Percentiles rank a stretch among this genome's conserved stretches.
phyloP scores from a whole-genome alignment of 2,888 invertebrate species.

The Nemotelus pantherinus region DNA sequence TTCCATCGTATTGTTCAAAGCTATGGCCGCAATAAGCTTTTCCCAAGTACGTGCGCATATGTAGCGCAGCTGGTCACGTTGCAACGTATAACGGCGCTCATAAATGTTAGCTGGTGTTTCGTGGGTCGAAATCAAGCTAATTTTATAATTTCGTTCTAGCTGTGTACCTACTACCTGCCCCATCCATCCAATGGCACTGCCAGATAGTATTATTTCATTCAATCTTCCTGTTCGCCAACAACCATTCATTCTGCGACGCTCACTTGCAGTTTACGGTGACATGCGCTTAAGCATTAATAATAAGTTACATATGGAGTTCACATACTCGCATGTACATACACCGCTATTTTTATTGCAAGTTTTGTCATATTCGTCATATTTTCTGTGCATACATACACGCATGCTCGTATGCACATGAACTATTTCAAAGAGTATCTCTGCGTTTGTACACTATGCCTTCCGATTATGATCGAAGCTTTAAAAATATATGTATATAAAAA shows the following conservation, averaged over 20 bases:
- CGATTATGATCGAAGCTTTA: neutral
- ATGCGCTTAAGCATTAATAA: constrained; percentile 27
- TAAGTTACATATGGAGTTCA: neutral
- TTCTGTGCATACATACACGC: neutral
- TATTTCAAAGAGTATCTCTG: neutral
- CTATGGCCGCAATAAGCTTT: constrained; percentile 10
- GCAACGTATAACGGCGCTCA: constrained; percentile 44
- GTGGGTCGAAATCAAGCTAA: neutral
- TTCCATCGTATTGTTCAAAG: constrained; percentile 11
- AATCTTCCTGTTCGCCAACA: neutral
- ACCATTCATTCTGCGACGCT: neutral
- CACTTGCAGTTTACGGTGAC: neutral
- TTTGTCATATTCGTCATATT: neutral
- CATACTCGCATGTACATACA: neutral
- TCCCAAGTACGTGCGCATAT: constrained; percentile 31
- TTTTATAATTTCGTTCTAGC: neutral
- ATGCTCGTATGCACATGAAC: neutral
- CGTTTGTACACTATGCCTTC: neutral
- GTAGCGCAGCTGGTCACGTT: constrained; percentile 26
- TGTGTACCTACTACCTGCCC: neutral
- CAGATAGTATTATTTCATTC: constrained; percentile 4
- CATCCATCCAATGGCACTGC: constrained; percentile 1
- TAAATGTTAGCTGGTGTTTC: constrained; percentile 35
- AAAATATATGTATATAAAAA: neutral
- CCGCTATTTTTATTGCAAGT: neutral